These are phyloP conservation scores for Neodiprion pinetum DNA, from an alignment of 1,140 invertebrate species.

Conservation along the genomic window DNA sequence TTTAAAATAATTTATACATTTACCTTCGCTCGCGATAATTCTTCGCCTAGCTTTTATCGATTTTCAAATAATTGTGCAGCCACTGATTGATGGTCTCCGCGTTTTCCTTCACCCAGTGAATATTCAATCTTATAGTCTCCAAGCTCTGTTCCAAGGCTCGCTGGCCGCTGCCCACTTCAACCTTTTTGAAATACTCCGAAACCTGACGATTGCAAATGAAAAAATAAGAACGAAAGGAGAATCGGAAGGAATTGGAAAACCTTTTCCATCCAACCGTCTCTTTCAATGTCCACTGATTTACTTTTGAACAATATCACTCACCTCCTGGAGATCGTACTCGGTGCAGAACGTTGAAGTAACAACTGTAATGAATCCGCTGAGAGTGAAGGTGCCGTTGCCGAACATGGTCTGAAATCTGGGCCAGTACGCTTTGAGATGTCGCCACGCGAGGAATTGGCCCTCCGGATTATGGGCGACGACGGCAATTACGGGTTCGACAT, in stretches of 20 bases:
- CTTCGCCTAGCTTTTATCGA: not conserved
- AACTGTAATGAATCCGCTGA: constrained; percentile 73
- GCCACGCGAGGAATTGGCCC: constrained; percentile 77
- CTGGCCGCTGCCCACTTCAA: constrained; percentile 72
- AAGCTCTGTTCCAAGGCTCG: constrained; percentile 75
- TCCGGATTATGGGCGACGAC: constrained; percentile 76
- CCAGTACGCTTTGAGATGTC: constrained; percentile 80
- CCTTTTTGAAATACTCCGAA: constrained; percentile 71
- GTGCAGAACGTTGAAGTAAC: constrained; percentile 75
- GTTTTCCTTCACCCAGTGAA: constrained; percentile 77
- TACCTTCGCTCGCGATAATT: not conserved
- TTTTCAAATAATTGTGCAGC: constrained; percentile 62
- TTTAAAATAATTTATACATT: not conserved
- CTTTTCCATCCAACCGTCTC: constrained; percentile 6
- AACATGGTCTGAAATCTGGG: constrained; percentile 69
- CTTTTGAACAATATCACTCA: constrained; percentile 40
- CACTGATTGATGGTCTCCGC: constrained; percentile 68
- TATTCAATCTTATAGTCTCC: constrained; percentile 80
- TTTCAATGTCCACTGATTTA: constrained; percentile 7
- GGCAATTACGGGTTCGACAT: constrained; percentile 72
- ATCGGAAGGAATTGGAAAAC: constrained; percentile 12
- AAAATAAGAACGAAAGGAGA: constrained; percentile 13
- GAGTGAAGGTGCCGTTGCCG: constrained; percentile 72
- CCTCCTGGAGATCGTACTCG: constrained; percentile 76
- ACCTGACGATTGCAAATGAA: constrained; percentile 59